Evolutionary conservation across 1,140 invertebrate species (phyloP).

Genomic region (Danaus plexippus): DNA sequence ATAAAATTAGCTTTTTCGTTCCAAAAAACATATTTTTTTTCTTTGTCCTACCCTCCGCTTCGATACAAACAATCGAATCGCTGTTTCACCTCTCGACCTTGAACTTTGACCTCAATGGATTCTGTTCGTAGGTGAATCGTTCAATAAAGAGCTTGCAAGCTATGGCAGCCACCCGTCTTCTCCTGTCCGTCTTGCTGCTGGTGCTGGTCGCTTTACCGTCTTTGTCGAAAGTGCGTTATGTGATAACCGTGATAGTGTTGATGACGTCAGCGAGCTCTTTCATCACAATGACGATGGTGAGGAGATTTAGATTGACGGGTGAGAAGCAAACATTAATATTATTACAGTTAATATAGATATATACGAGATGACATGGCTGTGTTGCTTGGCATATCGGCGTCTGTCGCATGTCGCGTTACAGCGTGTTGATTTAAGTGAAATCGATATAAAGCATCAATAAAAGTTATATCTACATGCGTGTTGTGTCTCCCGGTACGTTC

Average conservation of each 20-base stretch:
- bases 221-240: slow-evolving; percentile 27
- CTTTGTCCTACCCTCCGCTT: too few relatives aligned
- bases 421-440: too few relatives aligned
- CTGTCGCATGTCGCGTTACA: too few relatives aligned
- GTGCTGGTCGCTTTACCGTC: slow-evolving; percentile 19
- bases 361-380: too few relatives aligned
- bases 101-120: too few relatives aligned
- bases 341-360: too few relatives aligned
- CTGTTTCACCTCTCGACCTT: too few relatives aligned
- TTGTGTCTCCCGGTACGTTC: neutral
- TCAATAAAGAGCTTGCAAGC: slow-evolving; percentile 38
- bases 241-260: slow-evolving; percentile 32
- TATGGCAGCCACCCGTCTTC: slow-evolving; percentile 28
- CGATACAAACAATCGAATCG: too few relatives aligned
- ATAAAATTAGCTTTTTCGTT: too few relatives aligned
- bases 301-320: slow-evolving; percentile 36
- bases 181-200: slow-evolving; percentile 17
- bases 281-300: slow-evolving; percentile 27
- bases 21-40: too few relatives aligned
- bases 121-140: slow-evolving; percentile 30
- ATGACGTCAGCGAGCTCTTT: slow-evolving; percentile 22
- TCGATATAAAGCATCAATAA: neutral
- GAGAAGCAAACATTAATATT: slow-evolving; percentile 1
- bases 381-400: too few relatives aligned
- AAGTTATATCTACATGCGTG: too few relatives aligned